These are phyloP conservation scores for Oxygymnocypris stewartii DNA, from an alignment of 2,113 vertebrate genomes.

Conservation along the genomic window DNA sequence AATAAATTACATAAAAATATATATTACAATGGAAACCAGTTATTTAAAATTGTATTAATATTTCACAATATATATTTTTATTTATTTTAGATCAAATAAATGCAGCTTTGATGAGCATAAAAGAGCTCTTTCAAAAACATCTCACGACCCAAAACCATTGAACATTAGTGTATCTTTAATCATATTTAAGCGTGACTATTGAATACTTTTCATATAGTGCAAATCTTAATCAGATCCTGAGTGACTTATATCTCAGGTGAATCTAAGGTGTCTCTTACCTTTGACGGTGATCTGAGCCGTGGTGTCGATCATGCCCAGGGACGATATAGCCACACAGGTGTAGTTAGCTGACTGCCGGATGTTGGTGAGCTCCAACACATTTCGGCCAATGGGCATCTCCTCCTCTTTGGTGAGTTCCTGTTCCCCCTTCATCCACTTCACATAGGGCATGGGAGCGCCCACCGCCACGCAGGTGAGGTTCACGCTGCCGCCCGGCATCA, in stretches of 20 bases:
- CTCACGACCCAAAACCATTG: background rate
- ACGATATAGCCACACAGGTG: conserved; percentile 95
- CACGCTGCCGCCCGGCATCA: conserved; percentile 95
- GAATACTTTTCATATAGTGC: background rate
- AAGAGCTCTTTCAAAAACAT: no score
- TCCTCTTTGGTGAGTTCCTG: conserved; percentile 91
- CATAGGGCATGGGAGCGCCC: conserved; percentile 95
- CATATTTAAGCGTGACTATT: background rate
- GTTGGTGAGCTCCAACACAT: conserved; percentile 90
- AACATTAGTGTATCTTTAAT: background rate
- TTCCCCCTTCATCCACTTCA: conserved; percentile 91
- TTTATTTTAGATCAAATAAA: background rate
- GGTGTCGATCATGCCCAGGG: conserved; percentile 92
- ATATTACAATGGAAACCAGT: background rate
- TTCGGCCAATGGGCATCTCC: conserved; percentile 92
- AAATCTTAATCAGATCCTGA: background rate
- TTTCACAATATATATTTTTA: background rate
- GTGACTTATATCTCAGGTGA: background rate
- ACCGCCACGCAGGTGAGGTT: conserved; percentile 97
- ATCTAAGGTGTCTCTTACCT: conserved; percentile 74
- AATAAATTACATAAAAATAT: background rate
- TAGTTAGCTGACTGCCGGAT: conserved; percentile 92
- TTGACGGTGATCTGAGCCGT: conserved; percentile 93
- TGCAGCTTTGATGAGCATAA: no score
- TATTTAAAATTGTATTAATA: background rate